phyloP scores from a whole-genome alignment of 1,140 invertebrate genomes.

The Calycopis cecrops region DNA sequence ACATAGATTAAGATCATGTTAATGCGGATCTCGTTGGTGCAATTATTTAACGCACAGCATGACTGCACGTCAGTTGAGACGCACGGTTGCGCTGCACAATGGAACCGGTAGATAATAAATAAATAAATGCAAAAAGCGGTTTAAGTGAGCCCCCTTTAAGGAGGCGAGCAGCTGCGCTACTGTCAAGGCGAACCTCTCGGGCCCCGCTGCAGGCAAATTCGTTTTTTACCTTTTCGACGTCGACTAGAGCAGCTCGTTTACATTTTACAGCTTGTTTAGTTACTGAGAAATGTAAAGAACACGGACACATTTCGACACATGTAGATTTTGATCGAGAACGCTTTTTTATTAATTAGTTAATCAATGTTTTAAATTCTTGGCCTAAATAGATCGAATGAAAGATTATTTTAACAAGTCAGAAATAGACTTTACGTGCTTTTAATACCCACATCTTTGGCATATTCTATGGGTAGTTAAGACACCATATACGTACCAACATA shows the following conservation, averaged over 20 bases:
- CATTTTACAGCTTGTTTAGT: constrained; percentile 12
- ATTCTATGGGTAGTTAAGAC: no score
- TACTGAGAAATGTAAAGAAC: neutral
- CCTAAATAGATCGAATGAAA: no score
- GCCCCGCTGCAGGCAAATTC: constrained; percentile 52
- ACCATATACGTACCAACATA: no score
- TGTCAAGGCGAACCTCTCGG: constrained; percentile 61
- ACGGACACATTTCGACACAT: no score
- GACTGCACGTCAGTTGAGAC: constrained; percentile 2
- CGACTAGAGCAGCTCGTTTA: constrained; percentile 28
- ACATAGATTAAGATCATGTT: constrained; percentile 7
- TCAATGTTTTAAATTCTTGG: no score
- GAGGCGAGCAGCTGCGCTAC: constrained; percentile 47
- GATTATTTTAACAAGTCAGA: no score
- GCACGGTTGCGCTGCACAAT: constrained; percentile 28
- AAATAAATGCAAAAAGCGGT: constrained; percentile 61
- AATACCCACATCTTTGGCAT: no score
- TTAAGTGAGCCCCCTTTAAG: constrained; percentile 54
- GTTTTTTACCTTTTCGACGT: constrained; percentile 38
- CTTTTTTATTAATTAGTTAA: no score
- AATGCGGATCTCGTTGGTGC: neutral
- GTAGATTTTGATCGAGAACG: no score
- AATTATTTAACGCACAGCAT: neutral
- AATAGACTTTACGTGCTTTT: no score
- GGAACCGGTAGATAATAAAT: constrained; percentile 56